Percentiles rank a stretch among this genome's conserved stretches.
Evolutionary conservation across 2,888 invertebrate species (phyloP).

Genomic region (Eilema griseolum): DNA sequence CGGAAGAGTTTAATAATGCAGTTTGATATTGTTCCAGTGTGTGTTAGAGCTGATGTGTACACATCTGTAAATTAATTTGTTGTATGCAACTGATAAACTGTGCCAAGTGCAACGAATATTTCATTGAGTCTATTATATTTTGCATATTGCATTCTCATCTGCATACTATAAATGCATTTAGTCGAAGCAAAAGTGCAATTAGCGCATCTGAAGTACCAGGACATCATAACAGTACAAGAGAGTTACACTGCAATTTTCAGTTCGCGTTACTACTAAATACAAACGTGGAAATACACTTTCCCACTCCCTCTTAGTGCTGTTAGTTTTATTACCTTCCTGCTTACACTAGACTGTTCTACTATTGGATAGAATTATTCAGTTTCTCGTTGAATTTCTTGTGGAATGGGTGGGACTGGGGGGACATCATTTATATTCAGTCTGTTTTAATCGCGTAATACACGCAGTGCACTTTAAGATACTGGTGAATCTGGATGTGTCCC

Average conservation of each 20-base stretch:
- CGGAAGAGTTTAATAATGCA: background rate
- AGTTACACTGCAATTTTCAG: background rate
- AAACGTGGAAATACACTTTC: slow-evolving; percentile 24
- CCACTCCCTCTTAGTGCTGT: slow-evolving; percentile 20
- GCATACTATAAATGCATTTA: background rate
- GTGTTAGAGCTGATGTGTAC: background rate
- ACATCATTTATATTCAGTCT: background rate
- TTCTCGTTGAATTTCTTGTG: slow-evolving; percentile 8
- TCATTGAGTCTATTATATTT: background rate
- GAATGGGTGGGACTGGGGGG: slow-evolving; percentile 16
- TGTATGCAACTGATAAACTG: background rate
- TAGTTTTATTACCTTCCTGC: slow-evolving; percentile 34
- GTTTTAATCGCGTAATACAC: background rate
- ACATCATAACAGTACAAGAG: slow-evolving; percentile 11
- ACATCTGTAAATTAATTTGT: background rate
- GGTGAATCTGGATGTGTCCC: background rate
- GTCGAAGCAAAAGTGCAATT: slow-evolving; percentile 12
- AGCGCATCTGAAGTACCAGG: slow-evolving; percentile 18
- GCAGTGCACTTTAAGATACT: slow-evolving; percentile 6
- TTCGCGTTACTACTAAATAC: slow-evolving; percentile 13
- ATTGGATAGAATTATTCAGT: slow-evolving; percentile 21
- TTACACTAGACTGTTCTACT: slow-evolving; percentile 30
- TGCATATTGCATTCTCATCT: background rate
- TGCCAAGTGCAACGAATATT: background rate
- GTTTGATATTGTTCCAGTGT: background rate